Evolutionary conservation across 64 coral and sea anemone genomes (phyloP).

Genomic region (Catalaphyllia jardinei): DNA sequence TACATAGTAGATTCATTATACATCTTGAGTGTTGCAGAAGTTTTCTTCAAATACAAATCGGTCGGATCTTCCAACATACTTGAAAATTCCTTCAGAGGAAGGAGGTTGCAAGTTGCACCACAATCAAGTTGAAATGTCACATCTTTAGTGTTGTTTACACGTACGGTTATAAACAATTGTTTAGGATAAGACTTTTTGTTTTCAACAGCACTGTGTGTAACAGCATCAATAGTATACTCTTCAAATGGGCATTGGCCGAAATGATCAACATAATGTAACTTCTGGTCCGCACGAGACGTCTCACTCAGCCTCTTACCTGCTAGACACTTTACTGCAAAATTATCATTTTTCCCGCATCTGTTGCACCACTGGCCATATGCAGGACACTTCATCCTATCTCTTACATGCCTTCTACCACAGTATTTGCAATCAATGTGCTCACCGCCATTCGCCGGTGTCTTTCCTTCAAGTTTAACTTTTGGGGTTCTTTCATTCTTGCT

Average conservation of each 20-base stretch:
- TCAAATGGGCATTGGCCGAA: neutral
- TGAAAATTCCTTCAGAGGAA: too few relatives aligned
- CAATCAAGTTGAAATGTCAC: slow-evolving; percentile 36
- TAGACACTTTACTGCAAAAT: slow-evolving; percentile 16
- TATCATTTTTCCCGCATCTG: neutral
- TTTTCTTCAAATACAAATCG: slow-evolving; percentile 22
- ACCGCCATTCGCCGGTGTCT: too few relatives aligned
- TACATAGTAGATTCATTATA: too few relatives aligned
- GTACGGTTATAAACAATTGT: neutral
- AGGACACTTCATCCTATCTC: too few relatives aligned
- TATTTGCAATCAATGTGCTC: neutral
- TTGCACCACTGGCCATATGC: neutral
- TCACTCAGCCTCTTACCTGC: neutral
- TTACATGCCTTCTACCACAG: neutral
- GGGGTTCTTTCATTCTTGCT: too few relatives aligned
- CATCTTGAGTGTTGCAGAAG: too few relatives aligned
- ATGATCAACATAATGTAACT: neutral
- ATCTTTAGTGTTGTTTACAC: slow-evolving; percentile 11
- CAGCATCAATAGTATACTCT: neutral
- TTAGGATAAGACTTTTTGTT: neutral
- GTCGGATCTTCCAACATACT: neutral
- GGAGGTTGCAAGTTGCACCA: slow-evolving; percentile 18
- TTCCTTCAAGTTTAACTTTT: too few relatives aligned
- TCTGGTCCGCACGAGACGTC: too few relatives aligned
- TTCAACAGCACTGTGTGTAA: neutral